Base-by-base conservation (phyloP, 92 coral and sea anemone genomes). In the Zoanthus sansibaricus region DNA sequence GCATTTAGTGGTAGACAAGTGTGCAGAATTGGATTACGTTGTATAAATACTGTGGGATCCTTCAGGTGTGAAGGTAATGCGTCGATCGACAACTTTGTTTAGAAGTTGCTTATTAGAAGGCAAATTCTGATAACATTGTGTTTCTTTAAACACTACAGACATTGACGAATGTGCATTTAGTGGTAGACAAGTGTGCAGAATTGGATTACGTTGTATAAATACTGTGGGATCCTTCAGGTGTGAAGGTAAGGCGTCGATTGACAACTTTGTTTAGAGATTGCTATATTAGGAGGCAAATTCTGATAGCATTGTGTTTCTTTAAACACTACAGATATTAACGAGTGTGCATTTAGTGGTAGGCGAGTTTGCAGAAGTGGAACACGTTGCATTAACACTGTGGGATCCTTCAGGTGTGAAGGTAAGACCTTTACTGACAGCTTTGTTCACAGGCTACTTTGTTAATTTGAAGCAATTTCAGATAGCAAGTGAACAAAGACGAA, bases 381-480 rank as follows among this genome's bases (percentile, higher is more conserved):
- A n/a, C 69, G 83, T 5, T 77, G 83, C 7, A 58, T 13, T 17
- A 77, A 77, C 14, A 55, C 69, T 4, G 42, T 77, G 83, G 83
- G 83, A 25, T 55, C 83, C 18, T 77, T 54, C 69, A 56, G 51
- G 31, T 77, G 83, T 48, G 66, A 56, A 77, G 69, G 83, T 77
- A 6, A 46, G 78, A 1, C 3, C 3, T 37, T 4, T 37, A 37
- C 42, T 37, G 42, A 37, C 42, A 37, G 42, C 42, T 37, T 37
- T 37, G 2, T 37, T 37, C 1, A 37, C 42, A 37, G 42, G 4
- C 42, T 37, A 37, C 42, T 37, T 37, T 37, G 42, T 37, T 37
- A 37, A 4, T 25, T 25, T 25, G 42, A 37, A 4, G 42, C 42
- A 37, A 37, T 37, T 37, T 37, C 69, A 9, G 6, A 7, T 49